phyloP scores from a whole-genome alignment of 2,797 vertebrate genomes.

The Trachurus trachurus region DNA sequence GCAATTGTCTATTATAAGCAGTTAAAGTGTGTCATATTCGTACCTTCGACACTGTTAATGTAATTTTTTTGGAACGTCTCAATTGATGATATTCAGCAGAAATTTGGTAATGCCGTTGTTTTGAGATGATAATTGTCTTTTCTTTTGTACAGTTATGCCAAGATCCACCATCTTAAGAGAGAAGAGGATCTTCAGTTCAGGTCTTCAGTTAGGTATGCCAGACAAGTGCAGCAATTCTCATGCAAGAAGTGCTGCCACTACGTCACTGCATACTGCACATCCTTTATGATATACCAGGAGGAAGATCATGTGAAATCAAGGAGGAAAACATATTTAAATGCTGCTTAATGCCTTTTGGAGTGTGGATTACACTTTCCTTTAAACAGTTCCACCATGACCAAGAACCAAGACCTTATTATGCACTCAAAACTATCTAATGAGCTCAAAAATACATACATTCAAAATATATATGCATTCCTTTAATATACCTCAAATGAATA shows the following conservation, averaged over 20 bases:
- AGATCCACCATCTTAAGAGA: slow-evolving; percentile 24
- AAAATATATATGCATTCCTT: neutral
- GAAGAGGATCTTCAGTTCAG: slow-evolving; percentile 29
- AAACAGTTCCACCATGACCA: neutral
- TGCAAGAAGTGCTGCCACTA: slow-evolving; percentile 34
- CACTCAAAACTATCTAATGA: neutral
- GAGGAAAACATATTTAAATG: neutral
- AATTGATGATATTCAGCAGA: neutral
- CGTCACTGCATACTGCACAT: slow-evolving; percentile 3
- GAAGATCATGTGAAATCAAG: slow-evolving; percentile 11
- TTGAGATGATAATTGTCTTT: slow-evolving; percentile 21
- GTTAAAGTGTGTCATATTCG: neutral
- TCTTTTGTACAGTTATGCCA: slow-evolving; percentile 6
- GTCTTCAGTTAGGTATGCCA: slow-evolving; percentile 7
- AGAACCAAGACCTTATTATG: neutral
- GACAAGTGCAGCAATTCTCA: slow-evolving; percentile 25
- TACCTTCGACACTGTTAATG: neutral
- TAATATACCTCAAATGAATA: neutral
- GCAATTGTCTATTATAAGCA: neutral
- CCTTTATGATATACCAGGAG: slow-evolving; percentile 35
- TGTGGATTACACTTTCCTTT: slow-evolving; percentile 11
- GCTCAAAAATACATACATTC: neutral
- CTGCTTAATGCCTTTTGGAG: neutral
- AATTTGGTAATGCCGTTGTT: neutral
- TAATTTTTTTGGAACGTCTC: neutral